Conservation (phyloP, 2,113 vertebrate species). For the Cygnus buccinator region DNA sequence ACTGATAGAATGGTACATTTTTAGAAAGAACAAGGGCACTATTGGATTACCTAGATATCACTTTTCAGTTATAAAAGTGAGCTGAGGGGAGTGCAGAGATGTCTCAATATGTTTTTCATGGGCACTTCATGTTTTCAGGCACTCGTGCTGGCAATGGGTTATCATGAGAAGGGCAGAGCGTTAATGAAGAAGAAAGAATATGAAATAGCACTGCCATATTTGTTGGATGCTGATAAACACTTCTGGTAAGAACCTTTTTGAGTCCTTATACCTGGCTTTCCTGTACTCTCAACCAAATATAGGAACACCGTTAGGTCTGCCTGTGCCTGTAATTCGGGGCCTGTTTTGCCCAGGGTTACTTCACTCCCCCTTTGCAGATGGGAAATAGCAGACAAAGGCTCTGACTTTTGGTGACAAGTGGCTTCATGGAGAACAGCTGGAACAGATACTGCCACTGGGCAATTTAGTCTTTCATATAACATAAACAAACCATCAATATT, state of each 20-base stretch:
- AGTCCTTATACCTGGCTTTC: not conserved
- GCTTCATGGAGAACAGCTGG: constrained; percentile 1
- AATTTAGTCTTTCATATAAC: not conserved
- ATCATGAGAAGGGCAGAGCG: constrained; percentile 94
- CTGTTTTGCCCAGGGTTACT: not conserved
- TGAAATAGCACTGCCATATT: constrained; percentile 85
- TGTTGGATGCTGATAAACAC: constrained; percentile 91
- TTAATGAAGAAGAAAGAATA: constrained; percentile 94
- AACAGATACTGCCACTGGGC: constrained; percentile 8
- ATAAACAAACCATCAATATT: constrained; percentile 30
- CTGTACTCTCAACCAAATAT: not conserved
- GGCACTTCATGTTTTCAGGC: constrained; percentile 74
- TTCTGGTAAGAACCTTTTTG: constrained; percentile 83
- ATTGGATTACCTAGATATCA: not conserved
- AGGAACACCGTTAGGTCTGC: not conserved
- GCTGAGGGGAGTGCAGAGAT: not conserved
- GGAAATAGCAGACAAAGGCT: not conserved
- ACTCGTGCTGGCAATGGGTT: constrained; percentile 94
- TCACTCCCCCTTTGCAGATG: not conserved
- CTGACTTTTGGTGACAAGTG: constrained; percentile 29
- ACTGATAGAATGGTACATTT: not conserved
- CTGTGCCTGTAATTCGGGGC: not conserved
- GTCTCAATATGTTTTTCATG: not conserved
- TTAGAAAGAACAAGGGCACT: not conserved
- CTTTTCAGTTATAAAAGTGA: not conserved